Base-by-base conservation (phyloP, 2,113 vertebrate genomes). In the Sylvilagus bachmani region DNA sequence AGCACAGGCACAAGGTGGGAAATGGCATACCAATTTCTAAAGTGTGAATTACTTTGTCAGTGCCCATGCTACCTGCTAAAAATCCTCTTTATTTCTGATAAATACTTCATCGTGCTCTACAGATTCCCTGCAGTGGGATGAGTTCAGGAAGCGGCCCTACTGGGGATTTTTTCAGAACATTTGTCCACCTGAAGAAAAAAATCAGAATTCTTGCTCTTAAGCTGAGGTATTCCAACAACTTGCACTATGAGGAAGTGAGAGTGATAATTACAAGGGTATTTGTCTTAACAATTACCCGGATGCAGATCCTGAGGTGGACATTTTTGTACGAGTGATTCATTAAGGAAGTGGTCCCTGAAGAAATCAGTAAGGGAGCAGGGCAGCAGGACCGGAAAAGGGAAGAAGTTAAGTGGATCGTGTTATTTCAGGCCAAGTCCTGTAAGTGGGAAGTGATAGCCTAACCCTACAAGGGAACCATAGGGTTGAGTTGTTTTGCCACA, bases 301-400 rank as follows among this genome's bases (percentile, higher is more conserved):
- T 61, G 27, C 90, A 69, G 71, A 81, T 66, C 38, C 77, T n/a
- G 36, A 83, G 79, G 67, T 31, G 75, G 89, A 44, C 67, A 55
- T 83, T 67, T 80, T 17, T 4, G 13, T 12, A 55, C 24, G 86
- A 19, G 61, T 79, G 74, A 91, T 94, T 89, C 58, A 86, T 49
- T 73, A 78, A 96, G 51, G 53, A 92, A 84, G 10, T 25, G 70
- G 3, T 93, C 31, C 53, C 67, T 25, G 73, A 84, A 94, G 84
- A 25, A 91, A 66, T 3, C 27, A 55, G 53, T 58, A 29, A 36
- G 27, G 25, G 5, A 61, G 9, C 53, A 2, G 29, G 55, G 16
- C 36, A 14, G 55, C 44, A 66, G 25, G 61, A 38, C 10, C 62
- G 4, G 44, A n/a, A 80, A 75, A 53, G 5, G 31, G 27, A 84